Evolutionary conservation across 64 coral and sea anemone species (phyloP), one percentile per base, ranked within the genome.

Genomic region (Platygyra sinensis): DNA sequence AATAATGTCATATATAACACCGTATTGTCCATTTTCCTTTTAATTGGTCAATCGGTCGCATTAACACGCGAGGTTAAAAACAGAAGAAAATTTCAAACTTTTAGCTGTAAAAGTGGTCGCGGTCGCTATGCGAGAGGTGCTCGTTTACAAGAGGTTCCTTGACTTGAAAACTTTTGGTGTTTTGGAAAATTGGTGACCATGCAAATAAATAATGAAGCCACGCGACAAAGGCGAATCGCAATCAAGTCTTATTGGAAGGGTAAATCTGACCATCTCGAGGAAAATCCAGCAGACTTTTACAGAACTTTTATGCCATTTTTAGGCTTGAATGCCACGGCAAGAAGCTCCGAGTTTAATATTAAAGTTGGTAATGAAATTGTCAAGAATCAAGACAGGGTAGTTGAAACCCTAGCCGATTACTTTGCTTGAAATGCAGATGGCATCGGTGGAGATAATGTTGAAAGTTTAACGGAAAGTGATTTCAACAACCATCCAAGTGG

Each of bases 181-280:
- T n/a, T n/a, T n/a, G n/a, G n/a, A n/a, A n/a, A n/a, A n/a, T n/a
- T n/a, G n/a, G n/a, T n/a, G n/a, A n/a, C n/a, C n/a, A n/a, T n/a
- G n/a, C n/a, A n/a, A n/a, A n/a, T n/a, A n/a, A n/a, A n/a, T 30
- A 82, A 82, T 65, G 80, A 82, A 82, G 30, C 80, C 60, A 65
- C 29, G 10, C 30, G 80, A 82, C 80, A 82, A n/a, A 33, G 80
- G 16, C 29, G 60, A 24, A 82, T 18, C 20, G 80, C 80, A 65
- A 82, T 82, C 29, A 65, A 39, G 32, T 39, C 30, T 18, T 82
- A 65, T 24, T 82, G 80, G 80, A 65, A 24, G 32, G 20, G 33
- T 31, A 82, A 82, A 65, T 31, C 60, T 2, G 19, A 65, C 22
- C 28, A 82, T 36, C 60, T 82, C 7, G 67, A 39, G 80, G 60